Base-by-base conservation (phyloP, 2,797 vertebrate species). In the Gallirallus australis region DNA sequence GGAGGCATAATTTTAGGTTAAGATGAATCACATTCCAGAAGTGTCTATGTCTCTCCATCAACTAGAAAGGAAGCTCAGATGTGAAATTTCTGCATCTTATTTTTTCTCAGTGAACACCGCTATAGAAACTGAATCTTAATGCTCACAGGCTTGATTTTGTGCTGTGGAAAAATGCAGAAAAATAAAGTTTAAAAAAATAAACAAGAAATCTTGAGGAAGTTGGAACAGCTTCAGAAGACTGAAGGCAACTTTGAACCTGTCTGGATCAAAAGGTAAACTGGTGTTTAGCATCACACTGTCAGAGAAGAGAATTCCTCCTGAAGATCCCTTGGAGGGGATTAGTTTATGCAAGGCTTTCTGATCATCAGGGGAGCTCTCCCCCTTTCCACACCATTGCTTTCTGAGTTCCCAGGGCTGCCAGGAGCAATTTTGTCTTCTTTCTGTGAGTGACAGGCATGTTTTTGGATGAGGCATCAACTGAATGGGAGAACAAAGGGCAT, bases 21-120 rank as follows among this genome's bases (percentile, higher is more conserved):
- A 94, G 95, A 97, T 97, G 96, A 96, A 96, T 97, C 96, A 96
- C 78, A 90, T 96, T 97, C 92, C 92, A 96, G 93, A 96, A 95
- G 64, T 57, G 81, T 93, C 92, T 96, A 66, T 1, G 2, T 94
- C 70, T 95, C 77, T 90, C 66, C 59, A 72, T 79, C 68, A 1
- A 86, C 70, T 81, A 93, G 90, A 90, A 95, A 94, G 25, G 31
- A 60, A 97, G 40, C 79, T 94, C 89, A 86, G 86, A 97, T 84
- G 59, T 84, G 27, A 94, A 86, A 81, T 95, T 90, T 87, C 81
- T 75, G 57, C 52, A 71, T 91, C 75, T 33, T 82, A 75, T 93
- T 92, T 95, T 91, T 93, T 92, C 70, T 93, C 75, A 71, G 71
- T 60, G 91, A 96, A 78, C 9, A 28, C 31, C 0, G 4, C 60